phyloP scores from a whole-genome alignment of 2,797 vertebrate genomes.

The Peromyscus attwateri region DNA sequence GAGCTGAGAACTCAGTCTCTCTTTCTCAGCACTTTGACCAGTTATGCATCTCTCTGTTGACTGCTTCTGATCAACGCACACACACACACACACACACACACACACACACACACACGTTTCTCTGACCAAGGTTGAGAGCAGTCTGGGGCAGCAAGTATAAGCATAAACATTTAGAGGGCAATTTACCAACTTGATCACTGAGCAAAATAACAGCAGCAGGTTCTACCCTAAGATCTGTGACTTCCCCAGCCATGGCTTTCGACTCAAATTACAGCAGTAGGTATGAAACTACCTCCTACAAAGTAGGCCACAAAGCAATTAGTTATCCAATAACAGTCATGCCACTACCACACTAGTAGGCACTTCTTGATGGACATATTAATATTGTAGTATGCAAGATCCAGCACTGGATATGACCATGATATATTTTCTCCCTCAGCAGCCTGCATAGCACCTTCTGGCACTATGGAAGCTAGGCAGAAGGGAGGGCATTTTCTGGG shows the following conservation, averaged over 20 bases:
- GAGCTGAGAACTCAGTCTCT: not conserved
- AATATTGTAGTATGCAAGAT: not conserved
- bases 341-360: not conserved
- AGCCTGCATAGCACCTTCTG: not conserved
- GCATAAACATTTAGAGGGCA: not conserved
- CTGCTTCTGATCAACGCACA: not conserved
- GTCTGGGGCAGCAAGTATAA: not conserved
- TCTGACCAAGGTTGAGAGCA: not conserved
- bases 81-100: no score
- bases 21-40: not conserved
- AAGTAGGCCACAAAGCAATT: not conserved
- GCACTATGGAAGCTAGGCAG: not conserved
- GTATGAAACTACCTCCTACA: not conserved
- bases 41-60: not conserved
- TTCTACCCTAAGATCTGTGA: not conserved
- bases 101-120: not conserved
- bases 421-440: not conserved
- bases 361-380: not conserved
- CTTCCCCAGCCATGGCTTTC: not conserved
- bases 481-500: not conserved
- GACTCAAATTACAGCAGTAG: not conserved
- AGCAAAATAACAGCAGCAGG: not conserved
- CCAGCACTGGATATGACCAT: not conserved
- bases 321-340: not conserved
- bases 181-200: not conserved